Conservation (phyloP, 2,113 vertebrate species). For the Sylvilagus bachmani region DNA sequence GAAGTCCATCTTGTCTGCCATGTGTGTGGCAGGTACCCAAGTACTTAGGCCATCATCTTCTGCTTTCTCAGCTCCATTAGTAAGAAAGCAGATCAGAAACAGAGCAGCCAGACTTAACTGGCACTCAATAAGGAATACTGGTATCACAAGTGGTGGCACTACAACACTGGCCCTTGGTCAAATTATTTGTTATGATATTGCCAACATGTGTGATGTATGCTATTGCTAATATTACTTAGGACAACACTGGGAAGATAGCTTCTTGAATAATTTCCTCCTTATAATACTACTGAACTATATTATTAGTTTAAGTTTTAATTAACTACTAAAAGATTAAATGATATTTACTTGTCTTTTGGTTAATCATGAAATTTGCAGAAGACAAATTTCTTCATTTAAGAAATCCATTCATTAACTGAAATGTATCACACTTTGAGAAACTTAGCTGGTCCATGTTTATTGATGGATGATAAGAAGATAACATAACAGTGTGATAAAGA, state of each 20-base stretch:
- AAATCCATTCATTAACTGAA: not conserved
- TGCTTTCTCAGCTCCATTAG: too few species aligned
- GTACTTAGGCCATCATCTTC: too few species aligned
- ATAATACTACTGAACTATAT: not conserved
- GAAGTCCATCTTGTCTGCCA: too few species aligned
- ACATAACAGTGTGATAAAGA: not conserved
- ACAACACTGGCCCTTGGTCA: too few species aligned
- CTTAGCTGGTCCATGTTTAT: not conserved
- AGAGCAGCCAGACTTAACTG: too few species aligned
- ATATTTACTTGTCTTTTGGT: conserved; percentile 9
- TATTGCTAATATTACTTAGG: not conserved
- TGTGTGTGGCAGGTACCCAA: too few species aligned
- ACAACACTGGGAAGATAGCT: not conserved
- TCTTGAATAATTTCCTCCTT: conserved; percentile 17
- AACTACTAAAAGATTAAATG: not conserved
- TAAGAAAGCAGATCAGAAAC: too few species aligned
- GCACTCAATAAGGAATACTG: too few species aligned
- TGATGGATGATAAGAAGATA: not conserved
- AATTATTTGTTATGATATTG: not conserved
- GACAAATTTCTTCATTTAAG: not conserved
- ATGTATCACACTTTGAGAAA: not conserved
- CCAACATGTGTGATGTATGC: not conserved
- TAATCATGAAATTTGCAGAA: not conserved
- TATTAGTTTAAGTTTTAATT: conserved; percentile 52
- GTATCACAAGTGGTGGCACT: too few species aligned